phyloP scores from a whole-genome alignment of 2,888 invertebrate species.

The Acrobasis suavella region DNA sequence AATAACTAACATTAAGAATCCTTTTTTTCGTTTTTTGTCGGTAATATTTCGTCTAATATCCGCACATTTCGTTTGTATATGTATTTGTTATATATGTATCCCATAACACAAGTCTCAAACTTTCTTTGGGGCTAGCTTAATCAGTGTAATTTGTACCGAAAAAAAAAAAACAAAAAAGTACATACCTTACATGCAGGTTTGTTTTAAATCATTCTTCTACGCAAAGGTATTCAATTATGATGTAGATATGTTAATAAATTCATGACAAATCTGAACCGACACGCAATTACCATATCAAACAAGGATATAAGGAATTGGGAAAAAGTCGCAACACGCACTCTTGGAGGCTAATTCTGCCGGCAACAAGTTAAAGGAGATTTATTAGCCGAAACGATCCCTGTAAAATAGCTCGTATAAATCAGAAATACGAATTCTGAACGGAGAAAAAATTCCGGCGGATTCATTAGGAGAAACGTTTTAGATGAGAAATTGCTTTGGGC shows the following conservation, averaged over 20 bases:
- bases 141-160: too few species aligned
- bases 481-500: neutral
- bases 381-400: conserved; percentile 67
- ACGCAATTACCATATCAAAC: neutral
- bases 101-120: too few species aligned
- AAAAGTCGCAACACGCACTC: conserved; percentile 14
- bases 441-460: conserved; percentile 30
- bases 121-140: too few species aligned
- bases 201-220: too few species aligned
- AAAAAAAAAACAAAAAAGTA: too few species aligned
- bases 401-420: conserved; percentile 68
- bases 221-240: neutral
- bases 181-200: too few species aligned
- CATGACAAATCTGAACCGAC: neutral
- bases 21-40: too few species aligned
- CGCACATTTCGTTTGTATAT: too few species aligned
- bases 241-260: neutral
- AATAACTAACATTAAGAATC: too few species aligned
- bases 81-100: too few species aligned
- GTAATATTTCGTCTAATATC: too few species aligned
- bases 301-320: neutral
- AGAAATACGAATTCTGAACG: conserved; percentile 44
- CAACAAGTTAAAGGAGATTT: conserved; percentile 74
- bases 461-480: neutral
- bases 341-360: conserved; percentile 54